A percentile compares a stretch with the other conserved stretches of the same genome.
These are phyloP conservation scores for Drosophila neutralis DNA, from an alignment of 2,888 invertebrate genomes.

Conservation along the genomic window DNA sequence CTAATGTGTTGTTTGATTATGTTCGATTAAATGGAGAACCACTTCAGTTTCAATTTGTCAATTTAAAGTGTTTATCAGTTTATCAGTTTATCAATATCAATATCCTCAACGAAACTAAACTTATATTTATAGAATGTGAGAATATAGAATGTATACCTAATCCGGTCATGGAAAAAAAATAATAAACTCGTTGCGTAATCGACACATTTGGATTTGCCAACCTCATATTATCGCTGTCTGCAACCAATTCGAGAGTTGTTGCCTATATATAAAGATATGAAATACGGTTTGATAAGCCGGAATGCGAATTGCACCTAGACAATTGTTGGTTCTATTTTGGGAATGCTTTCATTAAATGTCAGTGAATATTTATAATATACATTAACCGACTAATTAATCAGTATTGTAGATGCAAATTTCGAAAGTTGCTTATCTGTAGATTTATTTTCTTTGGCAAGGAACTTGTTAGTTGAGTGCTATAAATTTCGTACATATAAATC, in stretches of 20 bases:
- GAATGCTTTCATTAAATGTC: conserved; percentile 11
- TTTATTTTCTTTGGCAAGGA: background rate
- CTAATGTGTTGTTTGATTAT: conserved; percentile 9
- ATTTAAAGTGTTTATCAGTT: conserved; percentile 45
- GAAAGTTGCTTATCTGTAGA: background rate
- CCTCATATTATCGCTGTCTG: conserved; percentile 26
- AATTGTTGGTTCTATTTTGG: conserved; percentile 14
- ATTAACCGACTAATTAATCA: background rate
- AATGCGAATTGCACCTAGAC: conserved; percentile 52
- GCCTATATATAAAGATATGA: conserved; percentile 47
- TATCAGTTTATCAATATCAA: conserved; percentile 31
- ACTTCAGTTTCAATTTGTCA: conserved; percentile 24
- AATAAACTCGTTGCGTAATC: conserved; percentile 55
- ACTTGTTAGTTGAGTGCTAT: conserved; percentile 4
- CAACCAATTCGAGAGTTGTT: background rate
- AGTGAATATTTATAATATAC: background rate
- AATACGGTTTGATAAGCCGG: conserved; percentile 64
- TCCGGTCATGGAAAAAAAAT: conserved; percentile 11
- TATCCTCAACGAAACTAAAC: background rate
- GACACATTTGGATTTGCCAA: conserved; percentile 51
- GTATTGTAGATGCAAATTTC: background rate
- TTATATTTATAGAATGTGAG: background rate
- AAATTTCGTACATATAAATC: conserved; percentile 46
- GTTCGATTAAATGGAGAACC: conserved; percentile 14
- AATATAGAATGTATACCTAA: background rate